A percentile compares a stretch with the other conserved stretches of the same genome.
These are phyloP conservation scores for Heliothis peltigera DNA, from an alignment of 2,888 invertebrate species.

Conservation along the genomic window DNA sequence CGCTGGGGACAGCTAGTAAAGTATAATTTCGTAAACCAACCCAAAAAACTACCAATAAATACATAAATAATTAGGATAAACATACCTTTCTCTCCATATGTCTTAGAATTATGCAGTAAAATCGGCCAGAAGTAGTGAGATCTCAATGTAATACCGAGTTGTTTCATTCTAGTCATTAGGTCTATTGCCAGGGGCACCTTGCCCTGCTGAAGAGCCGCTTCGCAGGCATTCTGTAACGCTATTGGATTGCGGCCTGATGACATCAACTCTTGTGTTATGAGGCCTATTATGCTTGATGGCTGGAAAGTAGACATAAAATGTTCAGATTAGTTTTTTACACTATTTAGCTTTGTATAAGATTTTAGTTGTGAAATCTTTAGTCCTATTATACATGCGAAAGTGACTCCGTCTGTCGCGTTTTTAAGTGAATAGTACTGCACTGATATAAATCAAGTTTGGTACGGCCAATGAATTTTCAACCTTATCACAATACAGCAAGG, in stretches of 20 bases:
- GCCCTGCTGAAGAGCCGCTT: conserved; percentile 86
- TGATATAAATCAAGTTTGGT: too few relatives aligned
- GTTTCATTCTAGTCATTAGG: conserved; percentile 84
- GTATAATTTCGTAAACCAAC: too few relatives aligned
- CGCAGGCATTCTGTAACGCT: conserved; percentile 87
- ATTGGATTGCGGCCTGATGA: conserved; percentile 84
- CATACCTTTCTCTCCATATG: conserved; percentile 88
- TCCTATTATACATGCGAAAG: too few relatives aligned
- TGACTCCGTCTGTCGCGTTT: too few relatives aligned
- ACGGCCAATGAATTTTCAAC: too few relatives aligned
- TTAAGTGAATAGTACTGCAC: too few relatives aligned
- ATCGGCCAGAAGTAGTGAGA: conserved; percentile 93
- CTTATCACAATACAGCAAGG: too few relatives aligned
- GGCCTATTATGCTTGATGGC: conserved; percentile 82
- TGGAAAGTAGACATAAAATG: conserved; percentile 63
- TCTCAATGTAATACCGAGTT: conserved; percentile 80
- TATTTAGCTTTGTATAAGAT: too few relatives aligned
- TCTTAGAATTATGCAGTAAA: conserved; percentile 83
- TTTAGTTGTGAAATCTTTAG: too few relatives aligned
- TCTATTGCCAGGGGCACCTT: conserved; percentile 83
- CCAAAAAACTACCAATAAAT: too few relatives aligned
- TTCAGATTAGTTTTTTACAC: too few relatives aligned
- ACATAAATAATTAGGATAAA: background rate
- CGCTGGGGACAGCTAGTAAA: too few relatives aligned
- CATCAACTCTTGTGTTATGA: conserved; percentile 84